These are phyloP conservation scores for Lithophane leautieri DNA, from an alignment of 2,888 invertebrate species.

Conservation along the genomic window DNA sequence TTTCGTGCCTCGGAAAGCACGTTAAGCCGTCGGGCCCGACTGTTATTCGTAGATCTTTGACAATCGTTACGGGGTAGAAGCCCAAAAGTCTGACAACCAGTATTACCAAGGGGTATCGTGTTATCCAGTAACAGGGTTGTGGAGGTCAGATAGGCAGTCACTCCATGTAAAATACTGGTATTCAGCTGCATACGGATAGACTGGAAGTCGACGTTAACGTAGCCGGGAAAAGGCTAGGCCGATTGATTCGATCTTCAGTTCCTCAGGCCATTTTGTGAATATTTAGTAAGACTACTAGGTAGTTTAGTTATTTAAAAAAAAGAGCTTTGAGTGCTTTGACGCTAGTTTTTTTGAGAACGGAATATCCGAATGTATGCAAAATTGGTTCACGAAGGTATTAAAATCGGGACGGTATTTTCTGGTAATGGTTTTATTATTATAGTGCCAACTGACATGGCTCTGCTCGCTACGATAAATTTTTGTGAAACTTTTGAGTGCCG, in stretches of 20 bases:
- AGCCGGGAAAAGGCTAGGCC: neutral
- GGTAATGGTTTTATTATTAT: constrained; percentile 6
- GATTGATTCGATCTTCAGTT: neutral
- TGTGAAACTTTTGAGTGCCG: constrained; percentile 1
- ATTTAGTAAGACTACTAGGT: neutral
- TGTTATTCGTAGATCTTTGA: neutral
- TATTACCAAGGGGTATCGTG: no score
- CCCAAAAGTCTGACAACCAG: neutral
- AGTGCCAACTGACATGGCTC: constrained; percentile 14
- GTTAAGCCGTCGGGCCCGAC: no score
- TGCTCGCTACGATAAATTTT: constrained; percentile 21
- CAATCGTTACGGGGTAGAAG: neutral
- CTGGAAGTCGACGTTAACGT: no score
- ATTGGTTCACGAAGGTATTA: constrained; percentile 19
- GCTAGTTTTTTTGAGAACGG: neutral
- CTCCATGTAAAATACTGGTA: no score
- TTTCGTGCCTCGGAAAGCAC: neutral
- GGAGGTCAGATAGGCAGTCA: no score
- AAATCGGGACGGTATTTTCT: constrained; percentile 1
- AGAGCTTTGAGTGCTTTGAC: neutral
- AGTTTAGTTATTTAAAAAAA: neutral
- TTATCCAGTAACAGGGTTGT: no score
- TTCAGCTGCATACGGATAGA: neutral
- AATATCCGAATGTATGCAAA: constrained; percentile 7
- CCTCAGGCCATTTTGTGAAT: neutral